phyloP scores from a whole-genome alignment of 2,888 invertebrate genomes.

The Priocnemis perturbator region DNA sequence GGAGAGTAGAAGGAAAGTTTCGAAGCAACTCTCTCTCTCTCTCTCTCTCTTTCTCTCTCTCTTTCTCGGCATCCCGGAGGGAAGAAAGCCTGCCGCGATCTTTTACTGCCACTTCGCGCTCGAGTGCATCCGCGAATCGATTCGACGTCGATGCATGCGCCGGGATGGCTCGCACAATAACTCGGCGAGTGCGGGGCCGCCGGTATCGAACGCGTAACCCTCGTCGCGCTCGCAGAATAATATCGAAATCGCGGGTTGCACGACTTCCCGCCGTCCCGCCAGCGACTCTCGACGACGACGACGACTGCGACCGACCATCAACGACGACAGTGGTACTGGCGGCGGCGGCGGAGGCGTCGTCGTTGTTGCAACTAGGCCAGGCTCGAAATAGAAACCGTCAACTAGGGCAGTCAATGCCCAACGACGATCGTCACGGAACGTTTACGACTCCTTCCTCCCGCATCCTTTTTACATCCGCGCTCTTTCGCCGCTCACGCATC shows the following conservation, averaged over 20 bases:
- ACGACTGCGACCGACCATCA: slow-evolving; percentile 25
- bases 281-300: slow-evolving; percentile 38
- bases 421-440: slow-evolving; percentile 43
- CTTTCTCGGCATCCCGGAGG: slow-evolving; percentile 4
- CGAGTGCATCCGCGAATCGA: slow-evolving; percentile 19
- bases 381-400: slow-evolving; percentile 58
- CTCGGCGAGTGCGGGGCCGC: slow-evolving; percentile 8
- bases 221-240: slow-evolving; percentile 47
- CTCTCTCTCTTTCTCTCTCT: not conserved
- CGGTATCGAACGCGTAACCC: slow-evolving; percentile 42
- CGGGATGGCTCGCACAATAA: not conserved
- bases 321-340: slow-evolving; percentile 8
- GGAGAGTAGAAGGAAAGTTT: slow-evolving; percentile 10
- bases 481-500: not conserved
- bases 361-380: slow-evolving; percentile 57
- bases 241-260: slow-evolving; percentile 57
- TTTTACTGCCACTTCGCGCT: slow-evolving; percentile 23
- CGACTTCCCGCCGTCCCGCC: slow-evolving; percentile 21
- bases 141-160: slow-evolving; percentile 1
- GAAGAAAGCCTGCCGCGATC: slow-evolving; percentile 13
- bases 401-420: slow-evolving; percentile 59
- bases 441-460: not conserved
- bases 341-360: slow-evolving; percentile 15
- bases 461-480: slow-evolving; percentile 5
- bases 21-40: not conserved